Evolutionary conservation across 2,888 invertebrate genomes (phyloP).

Genomic region (Leucophenga maculata): DNA sequence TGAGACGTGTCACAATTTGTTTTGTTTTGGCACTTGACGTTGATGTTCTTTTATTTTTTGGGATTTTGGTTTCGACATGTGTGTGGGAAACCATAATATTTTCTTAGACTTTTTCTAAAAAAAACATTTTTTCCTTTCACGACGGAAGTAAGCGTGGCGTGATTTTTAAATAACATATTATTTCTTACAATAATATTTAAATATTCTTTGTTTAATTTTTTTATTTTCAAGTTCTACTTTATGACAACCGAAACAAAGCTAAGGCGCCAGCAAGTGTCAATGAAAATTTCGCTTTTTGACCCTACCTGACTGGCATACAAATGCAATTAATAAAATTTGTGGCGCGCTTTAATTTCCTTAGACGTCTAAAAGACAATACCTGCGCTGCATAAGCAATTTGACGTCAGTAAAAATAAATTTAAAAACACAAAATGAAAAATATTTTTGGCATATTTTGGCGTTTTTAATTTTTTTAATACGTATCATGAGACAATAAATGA

Average conservation of each 20-base stretch:
- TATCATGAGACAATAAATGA: constrained; percentile 22
- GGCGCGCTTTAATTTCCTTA: constrained; percentile 45
- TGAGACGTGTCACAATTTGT: constrained; percentile 19
- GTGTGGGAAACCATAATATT: background rate
- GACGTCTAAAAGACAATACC: constrained; percentile 34
- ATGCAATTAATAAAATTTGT: constrained; percentile 4
- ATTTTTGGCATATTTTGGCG: constrained; percentile 37
- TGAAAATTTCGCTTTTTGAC: constrained; percentile 45
- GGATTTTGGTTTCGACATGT: background rate
- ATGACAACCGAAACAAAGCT: background rate
- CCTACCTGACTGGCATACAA: constrained; percentile 49
- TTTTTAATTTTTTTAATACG: constrained; percentile 7
- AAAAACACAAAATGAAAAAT: constrained; percentile 32
- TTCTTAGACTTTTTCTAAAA: background rate
- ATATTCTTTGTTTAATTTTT: background rate
- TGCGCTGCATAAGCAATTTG: constrained; percentile 59
- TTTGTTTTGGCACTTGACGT: constrained; percentile 45
- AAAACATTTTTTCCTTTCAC: constrained; percentile 17
- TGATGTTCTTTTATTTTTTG: background rate
- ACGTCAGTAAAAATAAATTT: constrained; percentile 47
- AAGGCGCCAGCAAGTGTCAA: constrained; percentile 27
- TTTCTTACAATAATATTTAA: background rate
- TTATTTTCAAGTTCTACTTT: background rate
- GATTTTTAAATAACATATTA: background rate
- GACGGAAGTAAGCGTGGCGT: constrained; percentile 58